These are phyloP conservation scores for Pollenia angustigena DNA, from an alignment of 2,888 invertebrate genomes.

Conservation along the genomic window DNA sequence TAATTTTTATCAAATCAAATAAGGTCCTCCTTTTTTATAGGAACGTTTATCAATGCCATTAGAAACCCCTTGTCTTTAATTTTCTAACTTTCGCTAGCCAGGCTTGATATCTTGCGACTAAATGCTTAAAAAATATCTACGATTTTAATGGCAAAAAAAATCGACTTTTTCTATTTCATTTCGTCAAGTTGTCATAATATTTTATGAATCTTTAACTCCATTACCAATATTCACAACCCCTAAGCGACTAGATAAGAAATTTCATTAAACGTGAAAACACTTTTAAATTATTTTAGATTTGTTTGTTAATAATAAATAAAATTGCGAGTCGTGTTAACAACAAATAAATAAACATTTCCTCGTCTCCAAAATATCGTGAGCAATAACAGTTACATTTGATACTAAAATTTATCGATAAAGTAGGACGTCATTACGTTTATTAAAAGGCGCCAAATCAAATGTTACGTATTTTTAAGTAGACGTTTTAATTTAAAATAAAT, in stretches of 20 bases:
- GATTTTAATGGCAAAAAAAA: not conserved
- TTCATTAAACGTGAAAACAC: slow-evolving; percentile 5
- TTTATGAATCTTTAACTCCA: not conserved
- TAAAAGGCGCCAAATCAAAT: not conserved
- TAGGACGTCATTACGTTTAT: not conserved
- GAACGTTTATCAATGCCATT: no score
- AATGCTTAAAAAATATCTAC: not conserved
- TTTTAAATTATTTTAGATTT: not conserved
- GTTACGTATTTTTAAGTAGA: not conserved
- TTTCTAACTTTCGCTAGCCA: not conserved
- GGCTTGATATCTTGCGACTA: no score
- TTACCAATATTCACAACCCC: slow-evolving; percentile 2
- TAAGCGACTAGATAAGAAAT: not conserved
- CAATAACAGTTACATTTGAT: no score
- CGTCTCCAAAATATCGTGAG: no score
- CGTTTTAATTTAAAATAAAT: not conserved
- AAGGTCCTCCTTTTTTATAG: no score
- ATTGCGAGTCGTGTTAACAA: not conserved
- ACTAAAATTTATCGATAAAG: not conserved
- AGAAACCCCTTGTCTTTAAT: no score
- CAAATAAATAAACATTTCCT: not conserved
- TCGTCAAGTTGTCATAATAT: not conserved
- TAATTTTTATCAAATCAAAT: no score
- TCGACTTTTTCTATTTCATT: not conserved
- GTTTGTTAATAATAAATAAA: not conserved